These are phyloP conservation scores for Phylloscopus trochiloides DNA, from an alignment of 2,113 vertebrate species.

Conservation along the genomic window DNA sequence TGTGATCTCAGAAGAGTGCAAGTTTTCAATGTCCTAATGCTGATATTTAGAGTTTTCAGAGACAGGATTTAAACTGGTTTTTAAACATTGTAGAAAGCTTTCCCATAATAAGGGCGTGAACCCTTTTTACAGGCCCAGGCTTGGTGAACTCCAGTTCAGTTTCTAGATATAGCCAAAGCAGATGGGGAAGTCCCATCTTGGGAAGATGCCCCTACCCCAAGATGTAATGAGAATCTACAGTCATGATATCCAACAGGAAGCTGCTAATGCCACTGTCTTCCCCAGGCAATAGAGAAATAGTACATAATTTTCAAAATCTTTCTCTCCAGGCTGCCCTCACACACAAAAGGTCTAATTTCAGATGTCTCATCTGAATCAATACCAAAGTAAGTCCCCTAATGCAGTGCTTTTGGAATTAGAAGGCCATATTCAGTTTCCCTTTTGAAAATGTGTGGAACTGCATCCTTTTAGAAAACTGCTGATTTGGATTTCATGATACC, in stretches of 20 bases:
- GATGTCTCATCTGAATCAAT: not conserved
- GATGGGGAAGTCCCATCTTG: not conserved
- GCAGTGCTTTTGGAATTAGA: not conserved
- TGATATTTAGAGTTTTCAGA: not conserved
- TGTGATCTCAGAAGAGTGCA: not conserved
- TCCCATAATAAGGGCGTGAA: not conserved
- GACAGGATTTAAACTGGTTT: not conserved
- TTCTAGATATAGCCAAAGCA: not conserved
- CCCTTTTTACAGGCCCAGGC: not conserved
- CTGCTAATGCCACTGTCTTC: not conserved
- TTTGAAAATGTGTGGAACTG: not conserved
- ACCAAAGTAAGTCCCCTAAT: not conserved
- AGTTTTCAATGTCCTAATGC: not conserved
- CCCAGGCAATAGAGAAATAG: not conserved
- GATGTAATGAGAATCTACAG: not conserved
- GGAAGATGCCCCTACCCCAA: not conserved
- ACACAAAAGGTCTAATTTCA: not conserved
- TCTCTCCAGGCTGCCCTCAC: not conserved
- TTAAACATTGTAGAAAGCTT: not conserved
- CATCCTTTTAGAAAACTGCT: not conserved
- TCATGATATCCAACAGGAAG: not conserved
- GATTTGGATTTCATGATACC: not conserved
- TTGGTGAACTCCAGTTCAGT: not conserved
- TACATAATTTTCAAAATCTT: not conserved
- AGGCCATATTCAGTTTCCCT: not conserved